Conservation (phyloP, 2,797 vertebrate species). For the Molossus alvarezi region DNA sequence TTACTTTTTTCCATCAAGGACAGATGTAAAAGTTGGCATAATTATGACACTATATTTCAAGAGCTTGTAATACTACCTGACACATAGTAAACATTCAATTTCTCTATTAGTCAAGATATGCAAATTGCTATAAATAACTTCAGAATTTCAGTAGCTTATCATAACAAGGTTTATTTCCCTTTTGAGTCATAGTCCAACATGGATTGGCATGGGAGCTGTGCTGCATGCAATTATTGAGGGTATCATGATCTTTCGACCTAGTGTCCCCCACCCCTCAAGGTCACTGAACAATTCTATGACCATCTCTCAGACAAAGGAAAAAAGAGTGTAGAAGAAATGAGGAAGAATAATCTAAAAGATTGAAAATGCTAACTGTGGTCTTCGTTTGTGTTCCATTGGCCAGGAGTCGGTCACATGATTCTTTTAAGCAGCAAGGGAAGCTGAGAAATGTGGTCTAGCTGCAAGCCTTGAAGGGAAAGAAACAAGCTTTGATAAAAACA, state of each 20-base stretch:
- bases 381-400: neutral
- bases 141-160: slow-evolving; percentile 62
- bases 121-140: slow-evolving; percentile 50
- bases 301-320: neutral
- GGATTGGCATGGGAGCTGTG: neutral
- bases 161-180: neutral
- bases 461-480: neutral
- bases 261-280: neutral
- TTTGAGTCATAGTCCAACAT: neutral
- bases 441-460: neutral
- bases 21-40: slow-evolving; percentile 18
- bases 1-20: slow-evolving; percentile 37
- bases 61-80: neutral
- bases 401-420: neutral
- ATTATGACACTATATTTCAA: slow-evolving; percentile 67
- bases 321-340: neutral
- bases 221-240: neutral
- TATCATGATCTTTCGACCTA: neutral
- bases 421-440: neutral
- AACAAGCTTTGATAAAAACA: neutral
- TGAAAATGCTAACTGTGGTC: neutral
- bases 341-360: neutral
- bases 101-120: slow-evolving; percentile 69
- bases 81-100: slow-evolving; percentile 13
- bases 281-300: neutral